Conservation (phyloP, 2,797 vertebrate species). For the Enoplosus armatus region DNA sequence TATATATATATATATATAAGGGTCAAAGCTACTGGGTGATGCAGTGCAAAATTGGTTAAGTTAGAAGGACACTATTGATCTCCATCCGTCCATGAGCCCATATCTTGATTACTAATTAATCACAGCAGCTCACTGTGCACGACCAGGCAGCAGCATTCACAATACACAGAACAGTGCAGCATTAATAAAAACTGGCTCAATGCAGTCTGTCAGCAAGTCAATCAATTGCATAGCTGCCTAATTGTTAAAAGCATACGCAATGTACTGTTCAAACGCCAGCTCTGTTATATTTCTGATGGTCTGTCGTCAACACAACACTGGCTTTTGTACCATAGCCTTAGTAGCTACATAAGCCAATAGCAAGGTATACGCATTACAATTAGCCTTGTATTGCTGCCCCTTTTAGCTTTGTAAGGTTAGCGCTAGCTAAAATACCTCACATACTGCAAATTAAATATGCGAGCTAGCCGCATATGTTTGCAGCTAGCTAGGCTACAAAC, state of each 20-base stretch:
- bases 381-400: constrained; percentile 60
- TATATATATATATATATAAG: too few relatives aligned
- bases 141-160: constrained; percentile 44
- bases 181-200: constrained; percentile 41
- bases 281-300: constrained; percentile 6
- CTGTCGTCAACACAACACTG: constrained; percentile 44
- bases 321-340: constrained; percentile 23
- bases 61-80: constrained; percentile 30
- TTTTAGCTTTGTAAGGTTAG: constrained; percentile 61
- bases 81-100: constrained; percentile 22
- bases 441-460: constrained; percentile 61
- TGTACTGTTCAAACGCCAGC: constrained; percentile 21
- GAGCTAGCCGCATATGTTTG: constrained; percentile 50
- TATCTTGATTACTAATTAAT: constrained; percentile 70
- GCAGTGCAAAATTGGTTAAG: constrained; percentile 9
- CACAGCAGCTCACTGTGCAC: constrained; percentile 64
- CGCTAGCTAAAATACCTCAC: constrained; percentile 57
- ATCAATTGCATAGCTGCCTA: constrained; percentile 54
- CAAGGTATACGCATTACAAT: constrained; percentile 72
- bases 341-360: constrained; percentile 55
- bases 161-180: constrained; percentile 55
- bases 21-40: constrained; percentile 22
- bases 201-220: constrained; percentile 65
- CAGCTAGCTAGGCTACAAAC: constrained; percentile 52
- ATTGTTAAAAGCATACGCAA: constrained; percentile 49